Percentiles rank a stretch among this genome's conserved stretches.
Conservation (phyloP, 2,888 invertebrate species). For the Volucella zonaria region DNA sequence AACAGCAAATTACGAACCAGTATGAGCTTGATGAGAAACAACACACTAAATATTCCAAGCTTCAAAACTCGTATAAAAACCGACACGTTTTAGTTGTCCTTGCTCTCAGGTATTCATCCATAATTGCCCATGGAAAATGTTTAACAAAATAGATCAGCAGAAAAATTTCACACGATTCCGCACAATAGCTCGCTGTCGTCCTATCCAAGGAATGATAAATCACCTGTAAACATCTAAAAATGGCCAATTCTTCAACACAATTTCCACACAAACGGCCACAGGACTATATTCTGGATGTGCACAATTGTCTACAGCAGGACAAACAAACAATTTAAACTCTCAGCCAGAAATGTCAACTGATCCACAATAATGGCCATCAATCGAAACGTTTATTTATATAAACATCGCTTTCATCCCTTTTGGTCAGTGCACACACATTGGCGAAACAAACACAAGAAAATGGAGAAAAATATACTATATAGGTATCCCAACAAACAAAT, state of each 20-base stretch:
- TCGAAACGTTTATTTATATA: conserved; percentile 72
- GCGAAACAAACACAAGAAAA: conserved; percentile 39
- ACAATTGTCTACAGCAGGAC: conserved; percentile 44
- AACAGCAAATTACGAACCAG: too few species aligned
- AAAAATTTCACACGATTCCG: conserved; percentile 60
- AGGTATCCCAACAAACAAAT: conserved; percentile 29
- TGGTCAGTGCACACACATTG: conserved; percentile 50
- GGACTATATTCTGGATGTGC: conserved; percentile 38
- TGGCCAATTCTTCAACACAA: conserved; percentile 64
- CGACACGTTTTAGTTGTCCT: too few species aligned
- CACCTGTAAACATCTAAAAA: conserved; percentile 65
- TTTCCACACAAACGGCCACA: conserved; percentile 33
- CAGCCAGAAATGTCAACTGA: conserved; percentile 51
- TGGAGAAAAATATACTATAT: not conserved
- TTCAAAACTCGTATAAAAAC: too few species aligned
- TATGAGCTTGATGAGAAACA: too few species aligned
- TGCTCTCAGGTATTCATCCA: too few species aligned
- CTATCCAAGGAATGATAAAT: conserved; percentile 57
- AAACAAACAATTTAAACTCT: not conserved
- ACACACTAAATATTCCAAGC: too few species aligned
- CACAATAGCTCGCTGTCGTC: conserved; percentile 15
- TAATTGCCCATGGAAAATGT: not conserved
- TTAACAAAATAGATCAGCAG: not conserved
- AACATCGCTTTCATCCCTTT: conserved; percentile 68
- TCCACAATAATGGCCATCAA: conserved; percentile 70